Conservation (phyloP, 2,113 vertebrate genomes). For the Anoplopoma fimbria region DNA sequence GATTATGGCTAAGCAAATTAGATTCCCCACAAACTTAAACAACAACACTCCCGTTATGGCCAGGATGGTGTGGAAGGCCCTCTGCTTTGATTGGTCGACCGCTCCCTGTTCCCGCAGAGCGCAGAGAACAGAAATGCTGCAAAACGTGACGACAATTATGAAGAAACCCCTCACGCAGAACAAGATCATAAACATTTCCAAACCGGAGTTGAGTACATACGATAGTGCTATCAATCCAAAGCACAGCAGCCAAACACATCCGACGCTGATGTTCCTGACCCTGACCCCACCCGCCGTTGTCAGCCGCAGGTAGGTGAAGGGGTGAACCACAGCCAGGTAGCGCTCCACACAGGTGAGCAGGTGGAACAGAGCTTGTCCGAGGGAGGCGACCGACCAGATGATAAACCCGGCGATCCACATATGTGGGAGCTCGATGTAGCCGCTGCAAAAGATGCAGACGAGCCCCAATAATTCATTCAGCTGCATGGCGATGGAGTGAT, state of each 20-base stretch:
- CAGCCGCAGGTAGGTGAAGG: no score
- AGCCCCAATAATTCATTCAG: background rate
- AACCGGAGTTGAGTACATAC: no score
- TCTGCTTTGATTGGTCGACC: conserved; percentile 7
- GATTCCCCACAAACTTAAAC: background rate
- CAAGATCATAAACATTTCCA: no score
- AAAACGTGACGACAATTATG: background rate
- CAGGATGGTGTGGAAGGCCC: conserved; percentile 1
- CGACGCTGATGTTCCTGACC: no score
- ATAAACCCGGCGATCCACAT: rapidly evolving
- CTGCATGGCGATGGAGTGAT: background rate
- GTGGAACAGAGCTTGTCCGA: conserved; percentile 7
- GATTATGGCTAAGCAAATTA: no score
- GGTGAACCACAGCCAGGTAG: no score
- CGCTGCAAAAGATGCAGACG: rapidly evolving
- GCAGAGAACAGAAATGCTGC: conserved; percentile 27
- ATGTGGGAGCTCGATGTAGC: rapidly evolving
- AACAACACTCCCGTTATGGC: background rate
- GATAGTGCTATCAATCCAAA: no score
- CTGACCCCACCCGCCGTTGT: no score
- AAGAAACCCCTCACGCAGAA: no score
- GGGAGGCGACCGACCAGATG: background rate
- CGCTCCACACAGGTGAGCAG: conserved; percentile 40
- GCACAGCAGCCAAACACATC: conserved; percentile 12
- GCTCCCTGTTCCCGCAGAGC: background rate